Evolutionary conservation across 1,140 invertebrate species (phyloP).

Genomic region (Bombus pascuorum): DNA sequence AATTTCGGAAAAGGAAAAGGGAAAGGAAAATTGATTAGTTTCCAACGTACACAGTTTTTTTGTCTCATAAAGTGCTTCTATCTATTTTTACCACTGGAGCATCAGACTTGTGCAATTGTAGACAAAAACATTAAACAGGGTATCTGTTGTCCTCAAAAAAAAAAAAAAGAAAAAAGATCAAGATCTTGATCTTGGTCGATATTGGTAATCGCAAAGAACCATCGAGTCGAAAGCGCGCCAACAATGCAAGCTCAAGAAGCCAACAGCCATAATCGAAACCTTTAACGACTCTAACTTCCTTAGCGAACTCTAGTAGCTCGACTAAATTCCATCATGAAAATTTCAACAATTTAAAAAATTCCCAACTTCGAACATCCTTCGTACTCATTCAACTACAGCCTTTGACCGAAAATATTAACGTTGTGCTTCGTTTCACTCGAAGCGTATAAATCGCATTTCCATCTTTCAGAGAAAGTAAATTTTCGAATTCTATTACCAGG

Average conservation of each 20-base stretch:
- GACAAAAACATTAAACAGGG: slow-evolving; percentile 36
- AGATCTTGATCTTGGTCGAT: background rate
- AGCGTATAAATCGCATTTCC: background rate
- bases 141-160: slow-evolving; percentile 28
- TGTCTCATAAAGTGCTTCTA: slow-evolving; percentile 8
- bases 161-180: background rate
- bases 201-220: background rate
- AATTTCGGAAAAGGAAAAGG: too few relatives aligned
- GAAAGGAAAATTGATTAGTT: background rate
- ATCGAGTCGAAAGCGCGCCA: background rate
- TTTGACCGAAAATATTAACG: background rate
- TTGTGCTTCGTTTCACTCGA: too few relatives aligned
- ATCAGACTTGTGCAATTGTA: slow-evolving; percentile 43
- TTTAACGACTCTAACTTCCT: background rate
- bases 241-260: background rate
- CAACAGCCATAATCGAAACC: background rate
- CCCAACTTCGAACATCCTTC: background rate
- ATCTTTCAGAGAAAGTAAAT: background rate
- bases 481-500: background rate
- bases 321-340: background rate
- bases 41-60: background rate
- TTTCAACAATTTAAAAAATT: background rate
- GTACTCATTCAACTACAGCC: background rate
- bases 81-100: slow-evolving; percentile 9
- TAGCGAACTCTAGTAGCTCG: background rate